A percentile compares a stretch with the other conserved stretches of the same genome.
These are phyloP conservation scores for Microcebus ravelobensis DNA, from an alignment of 2,113 vertebrate genomes.

Conservation along the genomic window DNA sequence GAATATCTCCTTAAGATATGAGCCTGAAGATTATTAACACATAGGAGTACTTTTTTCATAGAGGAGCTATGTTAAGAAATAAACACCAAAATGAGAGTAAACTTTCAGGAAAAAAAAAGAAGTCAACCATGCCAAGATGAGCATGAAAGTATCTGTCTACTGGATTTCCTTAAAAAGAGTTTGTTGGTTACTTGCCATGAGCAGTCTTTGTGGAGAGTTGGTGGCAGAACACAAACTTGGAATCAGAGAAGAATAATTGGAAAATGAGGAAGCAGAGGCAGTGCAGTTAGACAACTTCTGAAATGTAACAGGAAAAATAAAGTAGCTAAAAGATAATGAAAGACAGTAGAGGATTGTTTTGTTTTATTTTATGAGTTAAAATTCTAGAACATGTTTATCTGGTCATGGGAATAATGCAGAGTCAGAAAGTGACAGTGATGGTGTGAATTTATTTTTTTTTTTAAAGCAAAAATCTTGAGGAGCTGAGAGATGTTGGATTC, in stretches of 20 bases:
- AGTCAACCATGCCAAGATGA: neutral
- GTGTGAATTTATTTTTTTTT: neutral
- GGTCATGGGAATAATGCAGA: neutral
- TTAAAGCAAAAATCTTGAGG: neutral
- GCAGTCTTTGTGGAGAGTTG: neutral
- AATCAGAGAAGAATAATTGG: neutral
- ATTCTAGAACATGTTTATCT: neutral
- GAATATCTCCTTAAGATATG: neutral
- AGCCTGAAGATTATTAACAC: neutral
- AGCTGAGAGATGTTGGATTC: neutral
- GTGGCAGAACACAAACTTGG: neutral
- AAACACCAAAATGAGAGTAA: neutral
- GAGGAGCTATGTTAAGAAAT: neutral
- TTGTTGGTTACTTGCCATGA: neutral
- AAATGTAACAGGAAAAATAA: neutral
- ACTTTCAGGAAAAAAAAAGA: constrained; percentile 8
- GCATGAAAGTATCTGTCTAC: neutral
- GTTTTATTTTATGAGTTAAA: neutral
- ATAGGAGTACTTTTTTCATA: neutral
- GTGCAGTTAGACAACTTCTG: neutral
- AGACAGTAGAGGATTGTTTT: neutral
- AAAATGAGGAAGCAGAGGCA: neutral
- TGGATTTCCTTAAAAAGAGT: neutral
- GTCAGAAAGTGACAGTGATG: neutral
- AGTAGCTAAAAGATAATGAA: neutral